Evolutionary conservation across 2,113 vertebrate genomes (phyloP).

Genomic region (Syngnathus typhle): DNA sequence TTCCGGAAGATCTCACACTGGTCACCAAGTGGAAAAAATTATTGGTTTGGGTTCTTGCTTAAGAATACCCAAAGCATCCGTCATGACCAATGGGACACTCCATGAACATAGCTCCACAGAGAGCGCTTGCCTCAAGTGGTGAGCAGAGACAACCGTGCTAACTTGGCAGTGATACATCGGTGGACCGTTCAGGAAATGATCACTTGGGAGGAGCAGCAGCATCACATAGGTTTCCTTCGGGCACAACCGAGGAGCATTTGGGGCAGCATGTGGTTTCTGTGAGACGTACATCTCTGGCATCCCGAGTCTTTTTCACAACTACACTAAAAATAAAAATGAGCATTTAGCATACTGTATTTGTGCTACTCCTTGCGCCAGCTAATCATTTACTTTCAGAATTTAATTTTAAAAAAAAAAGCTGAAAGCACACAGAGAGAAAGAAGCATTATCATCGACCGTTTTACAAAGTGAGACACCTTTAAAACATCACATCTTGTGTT

Average conservation of each 20-base stretch:
- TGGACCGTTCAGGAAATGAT: not conserved
- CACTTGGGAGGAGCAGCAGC: not conserved
- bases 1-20: slow-evolving; percentile 3
- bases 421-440: not conserved
- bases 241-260: not conserved
- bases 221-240: not conserved
- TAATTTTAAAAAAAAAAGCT: not conserved
- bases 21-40: slow-evolving; percentile 16
- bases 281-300: not conserved
- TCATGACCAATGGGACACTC: not conserved
- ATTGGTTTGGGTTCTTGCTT: not conserved
- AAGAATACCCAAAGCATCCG: not conserved
- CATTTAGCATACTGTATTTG: too few species aligned
- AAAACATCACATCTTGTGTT: slow-evolving; percentile 7
- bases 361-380: too few species aligned
- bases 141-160: not conserved
- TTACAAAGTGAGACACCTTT: slow-evolving; percentile 7
- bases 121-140: slow-evolving; percentile 1
- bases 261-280: not conserved
- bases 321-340: too few species aligned
- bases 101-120: not conserved
- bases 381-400: too few species aligned
- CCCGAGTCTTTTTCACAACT: too few species aligned
- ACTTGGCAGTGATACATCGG: not conserved
- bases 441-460: not conserved